Percentiles rank a stretch among this genome's conserved stretches.
Evolutionary conservation across 2,797 vertebrate species (phyloP).

Genomic region (Sarcophilus harrisii): DNA sequence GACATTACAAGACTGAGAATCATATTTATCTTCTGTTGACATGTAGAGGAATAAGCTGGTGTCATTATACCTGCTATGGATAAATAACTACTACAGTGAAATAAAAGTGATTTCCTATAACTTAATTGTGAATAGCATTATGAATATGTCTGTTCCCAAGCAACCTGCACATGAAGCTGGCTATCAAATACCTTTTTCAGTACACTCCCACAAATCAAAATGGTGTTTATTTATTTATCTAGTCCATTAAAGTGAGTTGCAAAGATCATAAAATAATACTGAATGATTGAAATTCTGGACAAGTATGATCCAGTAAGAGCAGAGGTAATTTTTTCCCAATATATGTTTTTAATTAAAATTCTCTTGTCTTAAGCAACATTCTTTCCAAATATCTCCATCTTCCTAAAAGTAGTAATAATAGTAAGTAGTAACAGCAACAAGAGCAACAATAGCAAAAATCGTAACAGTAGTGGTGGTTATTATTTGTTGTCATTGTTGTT

Average conservation of each 20-base stretch:
- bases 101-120: slow-evolving; percentile 48
- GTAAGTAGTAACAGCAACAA: not conserved
- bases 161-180: not conserved
- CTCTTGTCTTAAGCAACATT: not conserved
- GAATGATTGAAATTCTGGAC: not conserved
- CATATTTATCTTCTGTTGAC: not conserved
- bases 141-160: not conserved
- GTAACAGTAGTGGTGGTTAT: not conserved
- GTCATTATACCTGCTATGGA: not conserved
- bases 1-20: slow-evolving; percentile 8
- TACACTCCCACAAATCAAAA: not conserved
- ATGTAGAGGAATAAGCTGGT: not conserved
- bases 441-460: not conserved
- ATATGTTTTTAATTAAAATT: not conserved
- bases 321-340: too few relatives aligned
- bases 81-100: not conserved
- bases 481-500: not conserved
- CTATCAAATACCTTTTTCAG: not conserved
- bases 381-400: not conserved
- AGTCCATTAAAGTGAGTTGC: not conserved
- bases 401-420: not conserved
- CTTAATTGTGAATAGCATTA: slow-evolving; percentile 40
- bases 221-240: not conserved
- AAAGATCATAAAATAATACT: not conserved
- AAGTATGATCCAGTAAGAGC: not conserved